A percentile compares a stretch with the other conserved stretches of the same genome.
phyloP scores from a whole-genome alignment of 2,797 vertebrate genomes.

The Tiaroga cobitis region DNA sequence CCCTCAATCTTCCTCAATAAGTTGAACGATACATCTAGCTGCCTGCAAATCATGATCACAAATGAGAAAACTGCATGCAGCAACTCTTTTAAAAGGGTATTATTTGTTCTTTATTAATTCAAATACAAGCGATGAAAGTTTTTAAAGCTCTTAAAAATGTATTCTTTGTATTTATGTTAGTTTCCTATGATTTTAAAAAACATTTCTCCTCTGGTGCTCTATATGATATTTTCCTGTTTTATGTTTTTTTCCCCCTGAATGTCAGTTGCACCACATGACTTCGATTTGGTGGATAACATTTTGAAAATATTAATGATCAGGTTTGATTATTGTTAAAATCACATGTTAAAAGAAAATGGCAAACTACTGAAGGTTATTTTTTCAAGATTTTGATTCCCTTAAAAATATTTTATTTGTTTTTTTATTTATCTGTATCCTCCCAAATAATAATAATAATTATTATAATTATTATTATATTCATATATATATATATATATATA shows the following conservation, averaged over 20 bases:
- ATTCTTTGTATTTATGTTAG: background rate
- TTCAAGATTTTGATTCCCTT: background rate
- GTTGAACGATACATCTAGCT: slow-evolving; percentile 96
- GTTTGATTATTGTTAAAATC: too few relatives aligned
- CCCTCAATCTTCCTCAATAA: slow-evolving; percentile 91
- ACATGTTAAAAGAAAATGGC: background rate
- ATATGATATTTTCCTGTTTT: background rate
- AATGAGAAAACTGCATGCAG: slow-evolving; percentile 20
- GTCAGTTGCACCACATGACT: background rate
- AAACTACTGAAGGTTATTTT: background rate
- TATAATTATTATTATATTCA: too few relatives aligned
- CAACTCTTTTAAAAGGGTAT: background rate
- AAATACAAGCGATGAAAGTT: too few relatives aligned
- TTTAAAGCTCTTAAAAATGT: background rate
- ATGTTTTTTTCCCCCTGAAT: background rate
- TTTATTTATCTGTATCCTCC: too few relatives aligned
- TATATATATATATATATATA: too few relatives aligned
- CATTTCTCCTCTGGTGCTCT: background rate
- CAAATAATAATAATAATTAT: too few relatives aligned
- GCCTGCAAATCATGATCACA: slow-evolving; percentile 72
- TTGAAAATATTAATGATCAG: background rate
- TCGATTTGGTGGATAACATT: background rate
- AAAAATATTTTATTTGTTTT: background rate
- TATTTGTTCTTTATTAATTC: background rate
- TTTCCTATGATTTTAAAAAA: background rate